phyloP scores from a whole-genome alignment of 2,113 vertebrate species.

The Piaya cayana region DNA sequence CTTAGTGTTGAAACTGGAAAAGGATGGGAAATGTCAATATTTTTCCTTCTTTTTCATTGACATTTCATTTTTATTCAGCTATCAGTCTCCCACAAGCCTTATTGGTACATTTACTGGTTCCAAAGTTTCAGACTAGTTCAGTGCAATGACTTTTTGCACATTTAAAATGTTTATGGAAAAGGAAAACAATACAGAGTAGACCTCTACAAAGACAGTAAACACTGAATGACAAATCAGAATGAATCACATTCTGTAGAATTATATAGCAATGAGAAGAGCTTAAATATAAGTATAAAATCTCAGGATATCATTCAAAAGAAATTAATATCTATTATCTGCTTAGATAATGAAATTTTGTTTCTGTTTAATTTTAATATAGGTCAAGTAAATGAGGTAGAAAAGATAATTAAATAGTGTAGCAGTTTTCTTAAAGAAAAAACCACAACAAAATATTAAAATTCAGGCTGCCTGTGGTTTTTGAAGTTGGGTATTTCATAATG shows the following conservation, averaged over 20 bases:
- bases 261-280: neutral
- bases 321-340: too few species aligned
- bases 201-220: neutral
- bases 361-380: slow-evolving; percentile 27
- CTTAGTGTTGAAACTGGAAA: neutral
- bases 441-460: slow-evolving; percentile 17
- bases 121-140: neutral
- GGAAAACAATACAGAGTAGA: neutral
- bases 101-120: neutral
- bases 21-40: neutral
- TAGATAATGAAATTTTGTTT: neutral
- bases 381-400: slow-evolving; percentile 21
- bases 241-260: neutral
- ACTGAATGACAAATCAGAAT: neutral
- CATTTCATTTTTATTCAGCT: neutral
- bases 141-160: neutral
- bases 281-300: neutral
- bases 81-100: neutral
- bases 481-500: slow-evolving; percentile 52
- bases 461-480: slow-evolving; percentile 39
- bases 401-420: slow-evolving; percentile 15
- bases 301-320: neutral
- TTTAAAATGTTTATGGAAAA: neutral
- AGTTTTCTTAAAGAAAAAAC: slow-evolving; percentile 9
- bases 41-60: neutral